Evolutionary conservation across 2,113 vertebrate species (phyloP).

Genomic region (Thamnophis sirtalis): DNA sequence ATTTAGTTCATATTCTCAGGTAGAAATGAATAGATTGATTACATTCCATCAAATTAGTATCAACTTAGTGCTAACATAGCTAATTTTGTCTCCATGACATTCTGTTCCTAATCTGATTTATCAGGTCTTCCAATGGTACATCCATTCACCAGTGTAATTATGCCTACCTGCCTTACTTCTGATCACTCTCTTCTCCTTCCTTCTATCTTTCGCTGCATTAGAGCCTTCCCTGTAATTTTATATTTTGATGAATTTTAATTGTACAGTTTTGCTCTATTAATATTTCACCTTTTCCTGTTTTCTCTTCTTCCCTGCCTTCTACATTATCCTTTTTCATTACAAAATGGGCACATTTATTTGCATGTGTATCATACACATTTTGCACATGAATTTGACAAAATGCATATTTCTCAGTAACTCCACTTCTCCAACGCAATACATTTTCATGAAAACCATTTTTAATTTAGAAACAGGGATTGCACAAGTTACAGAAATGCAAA

Average conservation of each 20-base stretch:
- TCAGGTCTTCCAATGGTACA: neutral
- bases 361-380: neutral
- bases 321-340: neutral
- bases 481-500: neutral
- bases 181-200: neutral
- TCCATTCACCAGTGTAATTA: neutral
- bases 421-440: neutral
- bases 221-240: neutral
- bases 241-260: neutral
- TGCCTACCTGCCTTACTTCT: neutral
- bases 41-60: neutral
- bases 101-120: neutral
- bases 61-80: neutral
- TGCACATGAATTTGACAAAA: neutral
- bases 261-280: neutral
- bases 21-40: neutral
- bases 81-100: neutral
- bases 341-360: neutral
- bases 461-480: neutral
- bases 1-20: neutral
- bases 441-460: neutral
- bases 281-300: neutral
- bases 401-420: neutral
- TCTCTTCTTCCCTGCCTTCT: neutral
- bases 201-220: neutral